These are phyloP conservation scores for Meleagris gallopavo DNA, from an alignment of 2,113 vertebrate genomes.

Conservation along the genomic window DNA sequence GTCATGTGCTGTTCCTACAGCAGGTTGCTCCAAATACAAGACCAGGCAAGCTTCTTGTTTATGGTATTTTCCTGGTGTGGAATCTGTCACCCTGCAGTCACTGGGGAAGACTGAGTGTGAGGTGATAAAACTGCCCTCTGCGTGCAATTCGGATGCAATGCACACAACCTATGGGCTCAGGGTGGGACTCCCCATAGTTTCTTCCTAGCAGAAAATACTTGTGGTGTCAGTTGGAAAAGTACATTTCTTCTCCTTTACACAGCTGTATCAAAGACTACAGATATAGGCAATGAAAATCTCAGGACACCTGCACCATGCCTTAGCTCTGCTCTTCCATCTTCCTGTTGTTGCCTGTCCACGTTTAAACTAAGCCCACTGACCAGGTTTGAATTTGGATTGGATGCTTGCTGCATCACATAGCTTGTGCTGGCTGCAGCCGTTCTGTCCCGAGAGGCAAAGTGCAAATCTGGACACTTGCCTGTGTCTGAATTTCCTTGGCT, in stretches of 20 bases:
- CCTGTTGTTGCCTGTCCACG: neutral
- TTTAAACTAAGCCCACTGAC: neutral
- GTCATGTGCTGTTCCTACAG: conserved; percentile 9
- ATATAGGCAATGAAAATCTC: neutral
- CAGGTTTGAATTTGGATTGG: neutral
- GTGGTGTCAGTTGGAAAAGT: neutral
- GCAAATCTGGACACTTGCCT: neutral
- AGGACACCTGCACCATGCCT: neutral
- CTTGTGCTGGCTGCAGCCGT: neutral
- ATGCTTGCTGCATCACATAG: neutral
- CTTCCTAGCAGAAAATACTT: neutral
- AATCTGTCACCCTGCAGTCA: neutral
- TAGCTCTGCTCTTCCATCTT: neutral
- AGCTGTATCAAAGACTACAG: neutral
- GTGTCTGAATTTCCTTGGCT: neutral
- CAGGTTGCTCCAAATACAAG: neutral
- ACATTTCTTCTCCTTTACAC: neutral
- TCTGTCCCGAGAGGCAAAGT: neutral
- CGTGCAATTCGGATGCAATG: neutral
- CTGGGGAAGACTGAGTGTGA: neutral
- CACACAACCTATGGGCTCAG: neutral
- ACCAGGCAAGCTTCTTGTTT: neutral
- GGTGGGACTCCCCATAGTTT: neutral
- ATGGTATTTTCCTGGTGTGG: neutral
- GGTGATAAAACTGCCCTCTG: neutral